Evolutionary conservation across 2,113 vertebrate species (phyloP).

Genomic region (Dasypus novemcinctus): DNA sequence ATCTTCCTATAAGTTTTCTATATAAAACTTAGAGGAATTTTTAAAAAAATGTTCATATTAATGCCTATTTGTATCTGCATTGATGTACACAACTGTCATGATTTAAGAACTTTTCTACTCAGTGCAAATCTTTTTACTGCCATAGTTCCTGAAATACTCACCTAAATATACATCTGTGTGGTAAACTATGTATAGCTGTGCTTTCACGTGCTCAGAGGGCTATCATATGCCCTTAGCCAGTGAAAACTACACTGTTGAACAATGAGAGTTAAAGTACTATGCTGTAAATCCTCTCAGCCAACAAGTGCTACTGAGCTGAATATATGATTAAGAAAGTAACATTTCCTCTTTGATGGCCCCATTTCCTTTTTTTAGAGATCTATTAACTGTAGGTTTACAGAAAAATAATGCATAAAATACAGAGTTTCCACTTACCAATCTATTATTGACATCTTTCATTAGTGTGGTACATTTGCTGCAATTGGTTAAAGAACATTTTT

Average conservation of each 20-base stretch:
- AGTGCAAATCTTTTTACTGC: neutral
- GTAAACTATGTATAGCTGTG: neutral
- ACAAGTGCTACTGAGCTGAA: neutral
- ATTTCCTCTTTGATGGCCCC: neutral
- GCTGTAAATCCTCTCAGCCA: neutral
- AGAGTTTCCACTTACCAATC: no score
- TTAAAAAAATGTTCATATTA: neutral
- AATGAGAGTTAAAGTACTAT: neutral
- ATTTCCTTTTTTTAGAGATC: neutral
- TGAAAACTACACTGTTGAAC: neutral
- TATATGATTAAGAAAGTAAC: neutral
- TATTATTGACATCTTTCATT: no score
- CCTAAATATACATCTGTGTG: neutral
- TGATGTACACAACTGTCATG: neutral
- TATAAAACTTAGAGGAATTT: neutral
- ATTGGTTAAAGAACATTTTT: no score
- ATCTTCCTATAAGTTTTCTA: neutral
- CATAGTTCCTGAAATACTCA: neutral
- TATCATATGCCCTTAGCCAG: neutral
- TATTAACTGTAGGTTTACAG: no score
- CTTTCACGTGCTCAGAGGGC: neutral
- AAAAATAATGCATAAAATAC: no score
- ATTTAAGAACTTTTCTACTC: neutral
- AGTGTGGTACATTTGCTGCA: no score
- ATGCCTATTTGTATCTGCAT: neutral